Conservation (phyloP, 1,140 invertebrate species). For the Acromyrmex charruanus region DNA sequence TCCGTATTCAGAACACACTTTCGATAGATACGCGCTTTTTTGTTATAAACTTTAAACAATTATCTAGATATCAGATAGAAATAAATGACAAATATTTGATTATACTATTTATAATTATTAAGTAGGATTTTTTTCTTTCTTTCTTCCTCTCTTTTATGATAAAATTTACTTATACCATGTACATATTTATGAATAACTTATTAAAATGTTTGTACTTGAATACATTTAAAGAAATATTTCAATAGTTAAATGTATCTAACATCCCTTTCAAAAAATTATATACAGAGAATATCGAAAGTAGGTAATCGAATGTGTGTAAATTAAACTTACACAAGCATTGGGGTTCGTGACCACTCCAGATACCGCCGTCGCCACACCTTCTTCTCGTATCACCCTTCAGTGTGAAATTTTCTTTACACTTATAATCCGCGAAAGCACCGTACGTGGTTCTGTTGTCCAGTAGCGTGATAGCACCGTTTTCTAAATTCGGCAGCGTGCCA, state of each 20-base stretch:
- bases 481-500: slow-evolving; percentile 89
- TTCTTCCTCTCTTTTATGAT: neutral
- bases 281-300: neutral
- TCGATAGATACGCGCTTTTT: no score
- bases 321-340: slow-evolving; percentile 90
- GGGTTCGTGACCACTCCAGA: slow-evolving; percentile 93
- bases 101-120: neutral
- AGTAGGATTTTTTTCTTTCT: neutral
- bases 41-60: neutral
- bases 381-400: slow-evolving; percentile 91
- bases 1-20: no score
- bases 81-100: neutral
- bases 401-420: slow-evolving; percentile 94
- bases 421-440: slow-evolving; percentile 91
- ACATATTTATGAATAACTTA: neutral
- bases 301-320: neutral
- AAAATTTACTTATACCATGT: neutral
- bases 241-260: neutral
- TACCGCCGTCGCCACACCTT: slow-evolving; percentile 92
- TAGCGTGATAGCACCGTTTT: slow-evolving; percentile 91
- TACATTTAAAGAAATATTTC: neutral
- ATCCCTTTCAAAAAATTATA: neutral
- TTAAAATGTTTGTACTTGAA: neutral
- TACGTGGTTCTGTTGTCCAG: slow-evolving; percentile 91
- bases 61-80: neutral